Conservation (phyloP, 1,140 invertebrate genomes). For the Plectus sambesii region DNA sequence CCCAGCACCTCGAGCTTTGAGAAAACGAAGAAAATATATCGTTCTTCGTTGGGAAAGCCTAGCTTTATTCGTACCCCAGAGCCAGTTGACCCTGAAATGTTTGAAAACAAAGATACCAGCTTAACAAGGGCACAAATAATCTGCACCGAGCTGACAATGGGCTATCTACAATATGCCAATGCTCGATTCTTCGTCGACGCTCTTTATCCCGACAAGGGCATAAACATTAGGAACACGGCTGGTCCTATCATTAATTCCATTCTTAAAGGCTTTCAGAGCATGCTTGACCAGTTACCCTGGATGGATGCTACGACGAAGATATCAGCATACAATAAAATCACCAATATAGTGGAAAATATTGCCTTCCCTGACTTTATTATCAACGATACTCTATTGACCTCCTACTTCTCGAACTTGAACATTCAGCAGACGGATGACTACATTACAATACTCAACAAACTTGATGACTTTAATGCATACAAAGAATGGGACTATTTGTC, state of each 20-base stretch:
- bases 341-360: conserved; percentile 33
- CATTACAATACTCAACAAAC: conserved; percentile 13
- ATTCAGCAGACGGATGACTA: conserved; percentile 17
- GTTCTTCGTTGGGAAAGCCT: too few species aligned
- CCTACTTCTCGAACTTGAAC: conserved; percentile 23
- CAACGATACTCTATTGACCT: conserved; percentile 27
- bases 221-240: conserved; percentile 16
- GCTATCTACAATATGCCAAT: conserved; percentile 28
- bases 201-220: conserved; percentile 16
- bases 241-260: conserved; percentile 23
- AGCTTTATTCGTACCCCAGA: too few species aligned
- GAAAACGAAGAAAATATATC: too few species aligned
- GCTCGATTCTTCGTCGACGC: conserved; percentile 28
- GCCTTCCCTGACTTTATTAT: conserved; percentile 36
- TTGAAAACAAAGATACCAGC: too few species aligned
- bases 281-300: conserved; percentile 38
- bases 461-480: conserved; percentile 17
- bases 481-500: conserved; percentile 15
- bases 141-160: too few species aligned
- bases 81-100: too few species aligned
- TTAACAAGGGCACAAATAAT: too few species aligned
- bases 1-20: too few species aligned
- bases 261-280: conserved; percentile 30
- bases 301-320: conserved; percentile 30
- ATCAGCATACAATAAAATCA: conserved; percentile 35